Base-by-base conservation (phyloP, 2,888 invertebrate genomes). In the Augiades crinisus region DNA sequence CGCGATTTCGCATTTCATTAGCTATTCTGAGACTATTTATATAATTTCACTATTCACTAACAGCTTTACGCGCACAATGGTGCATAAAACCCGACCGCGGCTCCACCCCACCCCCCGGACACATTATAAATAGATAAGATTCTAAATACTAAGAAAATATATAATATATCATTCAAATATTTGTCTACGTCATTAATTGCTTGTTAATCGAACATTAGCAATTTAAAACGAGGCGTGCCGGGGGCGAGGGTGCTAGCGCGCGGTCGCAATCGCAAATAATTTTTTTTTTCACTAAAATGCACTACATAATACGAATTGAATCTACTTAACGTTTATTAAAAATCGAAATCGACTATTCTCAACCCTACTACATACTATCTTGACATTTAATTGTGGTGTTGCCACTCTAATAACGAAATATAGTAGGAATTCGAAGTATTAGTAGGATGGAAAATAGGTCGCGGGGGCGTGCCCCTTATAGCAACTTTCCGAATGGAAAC, bases 141-240 rank as follows among this genome's bases (percentile, higher is more conserved):
- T 50, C 72, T 77, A 76, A 65, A 68, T 65, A 67, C 72, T 75
- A 78, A 68, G 72, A 80, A 79, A 81, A 81, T 71, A 81, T 75
- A 78, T 30, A 22, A 22, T 41, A 30, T 72, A 70, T 73, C 68
- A 68, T 69, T 70, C 68, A 63, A 60, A 67, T 73, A 59, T 61
- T 60, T 54, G 49, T 67, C 77, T 79, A 80, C 68, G 55, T 65
- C 8, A 74, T 75, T 69, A 75, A 71, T 75, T 70, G 74, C 68
- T 55, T 72, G 71, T 68, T 76, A 73, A 68, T 74, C 70, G 68
- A 72, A 72, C 66, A 62, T 67, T 61, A 46, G 0, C 16, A 50
- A 49, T 21, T 53, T 53, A 59, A 65, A 69, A 66, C 71, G 72
- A 69, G 64, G 43, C 64, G 61, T 65, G 67, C 62, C 59, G 65